These are phyloP conservation scores for Ochlodes sylvanus DNA, from an alignment of 2,888 invertebrate species.

Conservation along the genomic window DNA sequence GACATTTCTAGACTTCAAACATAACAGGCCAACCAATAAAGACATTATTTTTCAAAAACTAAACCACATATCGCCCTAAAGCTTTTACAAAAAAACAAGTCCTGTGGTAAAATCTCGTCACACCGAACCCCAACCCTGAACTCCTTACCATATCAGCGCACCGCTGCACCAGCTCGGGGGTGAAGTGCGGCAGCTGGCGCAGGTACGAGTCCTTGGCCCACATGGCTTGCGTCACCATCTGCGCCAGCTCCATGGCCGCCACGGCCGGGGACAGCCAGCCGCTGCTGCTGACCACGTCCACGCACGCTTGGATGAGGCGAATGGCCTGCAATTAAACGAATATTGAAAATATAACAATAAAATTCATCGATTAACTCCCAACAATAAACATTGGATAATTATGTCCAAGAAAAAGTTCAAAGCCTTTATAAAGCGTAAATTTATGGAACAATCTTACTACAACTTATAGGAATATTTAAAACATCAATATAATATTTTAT, in stretches of 20 bases:
- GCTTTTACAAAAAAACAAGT: not conserved
- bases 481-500: too few relatives aligned
- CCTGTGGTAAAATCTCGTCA: conserved; percentile 15
- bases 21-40: too few relatives aligned
- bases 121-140: not conserved
- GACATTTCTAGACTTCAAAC: too few relatives aligned
- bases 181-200: conserved; percentile 98
- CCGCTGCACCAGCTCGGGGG: conserved; percentile 93
- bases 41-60: too few relatives aligned
- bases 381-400: too few relatives aligned
- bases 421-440: too few relatives aligned
- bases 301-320: conserved; percentile 96
- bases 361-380: too few relatives aligned
- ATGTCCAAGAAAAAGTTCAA: too few relatives aligned
- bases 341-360: too few relatives aligned
- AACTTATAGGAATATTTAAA: too few relatives aligned
- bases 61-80: too few relatives aligned
- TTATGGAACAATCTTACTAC: too few relatives aligned
- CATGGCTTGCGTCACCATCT: conserved; percentile 99
- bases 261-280: conserved; percentile 99
- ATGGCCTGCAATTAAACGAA: conserved; percentile 84
- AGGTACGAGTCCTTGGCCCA: conserved; percentile 99
- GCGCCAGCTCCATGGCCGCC: conserved; percentile 99
- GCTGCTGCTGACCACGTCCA: conserved; percentile 95
- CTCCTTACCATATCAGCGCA: conserved; percentile 92